Evolutionary conservation across 1,140 invertebrate genomes (phyloP), one percentile per base, ranked within the genome.

Genomic region (Paraescarpia echinospica): DNA sequence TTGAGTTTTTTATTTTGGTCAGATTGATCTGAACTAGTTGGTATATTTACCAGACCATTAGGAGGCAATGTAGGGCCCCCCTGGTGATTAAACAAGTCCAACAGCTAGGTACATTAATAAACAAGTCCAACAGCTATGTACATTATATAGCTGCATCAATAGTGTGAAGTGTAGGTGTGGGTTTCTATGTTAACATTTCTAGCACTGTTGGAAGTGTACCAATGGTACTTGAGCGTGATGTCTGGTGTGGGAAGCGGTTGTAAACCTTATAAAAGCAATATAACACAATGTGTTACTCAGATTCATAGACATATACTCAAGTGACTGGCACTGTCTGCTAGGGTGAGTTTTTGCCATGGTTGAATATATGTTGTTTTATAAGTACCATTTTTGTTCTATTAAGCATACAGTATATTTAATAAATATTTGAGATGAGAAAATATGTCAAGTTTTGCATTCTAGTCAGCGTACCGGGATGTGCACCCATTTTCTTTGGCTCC

Each of bases 281-380:
- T 22, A 31, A 77, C 22, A 41, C 4, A 77, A 1, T 22, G 59
- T 5, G 59, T 77, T 18, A 2, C 0, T 77, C 59, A 77, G 8
- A 27, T 6, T 14, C 59, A 77, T 6, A 34, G 31, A 22, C 92
- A 94, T 93, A 93, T 92, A 93, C 93, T 89, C 92, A 93, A 93
- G n/a, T 92, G 59, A 77, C 34, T 89, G 48, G 77, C 31, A 34
- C 33, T 92, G 88, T n/a, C 34, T 89, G n/a, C 18, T 89, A 27
- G 12, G n/a, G 34, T 35, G 48, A 88, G 88, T 89, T 89, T 92
- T 92, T 34, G 22, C 59, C 27, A 31, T 27, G 22, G 8, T 77
- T 77, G 14, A 77, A 77, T 31, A n/a, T n/a, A 77, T 77, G 59
- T 77, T 2, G 22, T 77, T 77, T 41, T 41, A 41, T 41, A 41